Evolutionary conservation across 2,797 vertebrate species (phyloP), one percentile per base, ranked within the genome.

Genomic region (Vipera ursinii): DNA sequence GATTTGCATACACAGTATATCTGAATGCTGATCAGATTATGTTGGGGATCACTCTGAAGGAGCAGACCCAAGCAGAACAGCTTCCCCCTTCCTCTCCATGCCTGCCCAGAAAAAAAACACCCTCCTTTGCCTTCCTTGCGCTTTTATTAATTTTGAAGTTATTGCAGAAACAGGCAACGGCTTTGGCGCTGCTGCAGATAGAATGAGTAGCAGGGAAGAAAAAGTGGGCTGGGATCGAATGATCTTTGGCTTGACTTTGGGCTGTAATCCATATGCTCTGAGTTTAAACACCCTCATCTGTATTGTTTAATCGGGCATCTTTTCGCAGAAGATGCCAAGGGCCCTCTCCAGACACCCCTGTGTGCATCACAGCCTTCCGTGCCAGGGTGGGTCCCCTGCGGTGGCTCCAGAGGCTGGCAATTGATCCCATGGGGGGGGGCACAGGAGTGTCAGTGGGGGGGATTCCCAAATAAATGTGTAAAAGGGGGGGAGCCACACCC

Each of bases 11-110:
- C 48, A n/a, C 57, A 17, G 86, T 86, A 88, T 91, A 91, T 88
- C 90, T 91, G 92, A 93, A 93, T 93, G 48, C 90, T 85, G 92
- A 93, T 93, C 90, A 93, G 90, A 63, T 28, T 14, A 22, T n/a
- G 69, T 60, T 59, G 22, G 56, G 44, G 86, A 78, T 85, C 57
- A 26, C 32, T 90, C 88, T 48, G 55, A 85, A 88, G 82, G 51
- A 60, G 59, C 48, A 87, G 89, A 69, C 26, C 69, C 69, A 2
- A 32, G 78, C 60, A 24, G 53, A 32, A 20, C 51, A 53, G 22
- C 92, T 17, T 53, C 44, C 53, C 53, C 48, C n/a, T 44, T 51
- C 69, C n/a, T 24, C 12, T 26, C 73, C 28, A 44, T 73, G n/a
- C 32, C 59, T 90, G 48, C 82, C 61, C 61, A 59, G n/a, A 2